Percentiles rank a stretch among this genome's conserved stretches.
Conservation (phyloP, 2,113 vertebrate genomes). For the Columbina picui region DNA sequence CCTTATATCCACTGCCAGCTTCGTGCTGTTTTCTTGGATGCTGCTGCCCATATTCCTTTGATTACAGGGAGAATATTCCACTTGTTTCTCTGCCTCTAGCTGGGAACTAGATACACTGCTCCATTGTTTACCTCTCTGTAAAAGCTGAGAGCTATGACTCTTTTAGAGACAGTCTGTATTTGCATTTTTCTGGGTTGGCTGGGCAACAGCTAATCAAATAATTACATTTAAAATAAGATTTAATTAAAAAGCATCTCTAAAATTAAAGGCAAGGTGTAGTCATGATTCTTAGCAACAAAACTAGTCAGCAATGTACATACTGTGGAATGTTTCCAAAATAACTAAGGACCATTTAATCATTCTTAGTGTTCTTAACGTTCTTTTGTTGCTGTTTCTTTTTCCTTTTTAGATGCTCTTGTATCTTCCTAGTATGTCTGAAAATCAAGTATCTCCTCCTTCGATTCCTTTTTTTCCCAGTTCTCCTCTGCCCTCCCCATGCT, state of each 20-base stretch:
- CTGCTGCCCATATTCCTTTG: not conserved
- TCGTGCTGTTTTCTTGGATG: constrained; percentile 38
- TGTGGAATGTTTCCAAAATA: not conserved
- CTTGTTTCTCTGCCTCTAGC: not conserved
- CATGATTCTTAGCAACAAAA: not conserved
- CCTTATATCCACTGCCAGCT: constrained; percentile 38
- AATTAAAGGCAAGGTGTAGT: constrained; percentile 12
- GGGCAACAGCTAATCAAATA: constrained; percentile 40
- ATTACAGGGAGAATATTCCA: not conserved
- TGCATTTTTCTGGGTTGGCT: constrained; percentile 13
- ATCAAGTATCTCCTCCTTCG: not conserved
- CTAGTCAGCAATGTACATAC: not conserved
- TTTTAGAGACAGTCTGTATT: constrained; percentile 16
- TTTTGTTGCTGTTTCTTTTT: not conserved
- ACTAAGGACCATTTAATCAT: not conserved
- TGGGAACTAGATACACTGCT: not conserved
- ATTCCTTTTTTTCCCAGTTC: not conserved
- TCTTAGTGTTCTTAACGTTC: not conserved
- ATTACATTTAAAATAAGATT: constrained; percentile 20
- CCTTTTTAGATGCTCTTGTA: not conserved
- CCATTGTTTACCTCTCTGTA: not conserved
- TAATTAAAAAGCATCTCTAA: not conserved
- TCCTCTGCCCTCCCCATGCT: accelerated
- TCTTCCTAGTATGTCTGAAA: not conserved
- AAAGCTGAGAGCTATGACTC: not conserved